Conservation (phyloP, 2,888 invertebrate genomes). For the Agrilus cyanescens region DNA sequence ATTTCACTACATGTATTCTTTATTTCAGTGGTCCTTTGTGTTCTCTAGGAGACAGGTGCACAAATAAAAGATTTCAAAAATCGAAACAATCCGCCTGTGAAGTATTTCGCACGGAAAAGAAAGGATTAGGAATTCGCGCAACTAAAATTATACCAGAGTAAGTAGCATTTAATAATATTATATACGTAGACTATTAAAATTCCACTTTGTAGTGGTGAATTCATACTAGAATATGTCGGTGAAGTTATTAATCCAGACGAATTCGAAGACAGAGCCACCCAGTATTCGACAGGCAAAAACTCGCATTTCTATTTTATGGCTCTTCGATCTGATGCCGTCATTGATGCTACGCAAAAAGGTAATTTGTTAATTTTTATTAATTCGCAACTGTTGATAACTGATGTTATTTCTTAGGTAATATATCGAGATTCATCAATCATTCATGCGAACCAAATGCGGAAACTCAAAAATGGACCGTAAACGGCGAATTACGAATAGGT, state of each 20-base stretch:
- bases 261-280: constrained; percentile 77
- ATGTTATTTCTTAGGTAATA: constrained; percentile 49
- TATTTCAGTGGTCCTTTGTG: constrained; percentile 71
- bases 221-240: constrained; percentile 97
- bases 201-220: constrained; percentile 60
- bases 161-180: constrained; percentile 26
- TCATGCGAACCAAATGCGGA: constrained; percentile 98
- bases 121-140: constrained; percentile 88
- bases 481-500: constrained; percentile 86
- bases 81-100: constrained; percentile 73
- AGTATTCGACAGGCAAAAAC: constrained; percentile 82
- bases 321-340: constrained; percentile 80
- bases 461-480: constrained; percentile 96
- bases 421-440: constrained; percentile 96
- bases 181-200: background rate
- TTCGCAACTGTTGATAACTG: background rate
- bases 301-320: constrained; percentile 98
- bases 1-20: background rate
- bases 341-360: constrained; percentile 90
- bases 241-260: constrained; percentile 88
- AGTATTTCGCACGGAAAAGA: constrained; percentile 84
- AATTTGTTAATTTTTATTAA: background rate
- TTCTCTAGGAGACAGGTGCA: constrained; percentile 79
- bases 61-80: constrained; percentile 89
- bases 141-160: constrained; percentile 59